Percentiles rank a stretch among this genome's conserved stretches.
Evolutionary conservation across 2,113 vertebrate species (phyloP).

Genomic region (Zosterops pallidus): DNA sequence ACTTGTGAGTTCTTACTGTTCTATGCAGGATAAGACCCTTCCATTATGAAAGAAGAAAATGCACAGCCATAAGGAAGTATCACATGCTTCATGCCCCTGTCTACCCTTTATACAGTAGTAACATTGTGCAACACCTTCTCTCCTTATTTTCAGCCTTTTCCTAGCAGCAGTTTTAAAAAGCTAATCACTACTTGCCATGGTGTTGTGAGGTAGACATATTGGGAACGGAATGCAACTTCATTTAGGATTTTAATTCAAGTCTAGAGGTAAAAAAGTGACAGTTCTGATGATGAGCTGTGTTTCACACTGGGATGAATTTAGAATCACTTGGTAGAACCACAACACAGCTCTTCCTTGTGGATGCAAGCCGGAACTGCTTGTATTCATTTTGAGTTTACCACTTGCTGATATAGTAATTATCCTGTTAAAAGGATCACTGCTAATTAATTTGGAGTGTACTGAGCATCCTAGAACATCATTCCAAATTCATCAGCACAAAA

Average conservation of each 20-base stretch:
- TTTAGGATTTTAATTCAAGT: conserved; percentile 18
- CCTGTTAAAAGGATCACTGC: conserved; percentile 23
- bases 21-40: background rate
- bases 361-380: background rate
- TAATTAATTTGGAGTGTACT: conserved; percentile 47
- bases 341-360: background rate
- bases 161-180: background rate
- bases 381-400: conserved; percentile 18
- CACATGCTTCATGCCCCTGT: background rate
- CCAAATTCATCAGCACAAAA: conserved; percentile 53
- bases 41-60: background rate
- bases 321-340: background rate
- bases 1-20: background rate
- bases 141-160: background rate
- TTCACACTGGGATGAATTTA: background rate
- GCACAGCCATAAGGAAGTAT: background rate
- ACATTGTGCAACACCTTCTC: background rate
- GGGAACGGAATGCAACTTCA: background rate
- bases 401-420: conserved; percentile 40
- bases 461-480: conserved; percentile 12
- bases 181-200: background rate
- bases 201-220: background rate
- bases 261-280: background rate
- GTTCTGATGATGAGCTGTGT: background rate
- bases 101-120: background rate